phyloP scores from a whole-genome alignment of 2,888 invertebrate species.

The Pedicia rivosa region DNA sequence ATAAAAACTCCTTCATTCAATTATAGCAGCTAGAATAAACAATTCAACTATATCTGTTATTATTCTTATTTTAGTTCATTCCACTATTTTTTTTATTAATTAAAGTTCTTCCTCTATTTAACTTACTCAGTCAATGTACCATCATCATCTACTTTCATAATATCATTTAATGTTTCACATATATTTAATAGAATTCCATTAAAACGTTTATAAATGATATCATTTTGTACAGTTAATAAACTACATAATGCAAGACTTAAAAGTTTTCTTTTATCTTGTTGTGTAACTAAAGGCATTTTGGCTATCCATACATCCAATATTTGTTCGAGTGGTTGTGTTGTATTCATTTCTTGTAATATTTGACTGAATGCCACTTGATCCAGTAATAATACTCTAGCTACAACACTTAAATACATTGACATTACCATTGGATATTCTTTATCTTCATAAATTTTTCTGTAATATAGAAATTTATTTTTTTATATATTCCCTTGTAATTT shows the following conservation, averaged over 20 bases:
- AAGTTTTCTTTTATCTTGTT: conserved; percentile 68
- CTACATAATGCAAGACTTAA: conserved; percentile 56
- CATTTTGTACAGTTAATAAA: conserved; percentile 49
- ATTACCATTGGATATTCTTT: conserved; percentile 59
- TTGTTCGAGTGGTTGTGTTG: conserved; percentile 49
- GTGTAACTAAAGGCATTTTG: conserved; percentile 61
- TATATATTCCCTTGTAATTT: conserved; percentile 27
- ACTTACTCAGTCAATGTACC: conserved; percentile 42
- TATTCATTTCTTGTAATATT: conserved; percentile 32
- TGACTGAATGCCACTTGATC: conserved; percentile 48
- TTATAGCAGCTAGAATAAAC: not conserved
- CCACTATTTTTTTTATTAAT: too few species aligned
- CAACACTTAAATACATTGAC: conserved; percentile 59
- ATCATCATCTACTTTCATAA: conserved; percentile 55
- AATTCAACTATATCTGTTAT: too few species aligned
- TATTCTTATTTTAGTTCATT: too few species aligned
- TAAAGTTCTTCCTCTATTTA: not conserved
- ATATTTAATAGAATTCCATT: conserved; percentile 56
- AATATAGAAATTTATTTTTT: conserved; percentile 13
- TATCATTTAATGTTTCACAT: conserved; percentile 63
- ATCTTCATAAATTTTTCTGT: conserved; percentile 47
- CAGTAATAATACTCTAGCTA: conserved; percentile 59
- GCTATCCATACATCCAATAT: conserved; percentile 65
- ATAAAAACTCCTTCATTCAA: not conserved
- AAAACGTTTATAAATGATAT: conserved; percentile 53